Evolutionary conservation across 64 coral and sea anemone species (phyloP).

Genomic region (Montipora efflorescens): DNA sequence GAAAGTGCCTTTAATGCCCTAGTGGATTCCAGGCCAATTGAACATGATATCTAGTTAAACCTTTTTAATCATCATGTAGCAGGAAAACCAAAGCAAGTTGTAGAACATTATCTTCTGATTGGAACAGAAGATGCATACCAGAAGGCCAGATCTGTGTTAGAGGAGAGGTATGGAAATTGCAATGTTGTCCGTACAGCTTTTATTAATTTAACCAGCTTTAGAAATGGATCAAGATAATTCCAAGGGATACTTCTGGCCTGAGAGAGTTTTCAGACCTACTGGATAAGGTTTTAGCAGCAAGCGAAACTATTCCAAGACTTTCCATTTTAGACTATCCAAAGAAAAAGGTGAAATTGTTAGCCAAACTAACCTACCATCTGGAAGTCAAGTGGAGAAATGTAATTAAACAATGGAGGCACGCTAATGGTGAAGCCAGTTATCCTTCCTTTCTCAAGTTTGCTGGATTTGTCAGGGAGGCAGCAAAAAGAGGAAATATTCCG

Average conservation of each 20-base stretch:
- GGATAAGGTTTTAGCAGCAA: constrained; percentile 14
- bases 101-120: constrained; percentile 80
- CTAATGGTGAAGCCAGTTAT: background rate
- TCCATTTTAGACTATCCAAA: constrained; percentile 52
- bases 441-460: background rate
- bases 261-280: constrained; percentile 54
- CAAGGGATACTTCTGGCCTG: background rate
- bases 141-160: background rate
- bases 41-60: constrained; percentile 72
- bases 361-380: background rate
- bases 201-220: constrained; percentile 40
- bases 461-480: background rate
- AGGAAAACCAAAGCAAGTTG: constrained; percentile 68
- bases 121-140: constrained; percentile 13
- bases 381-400: background rate
- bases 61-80: constrained; percentile 67
- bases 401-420: constrained; percentile 6
- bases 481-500: no score
- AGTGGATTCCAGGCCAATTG: constrained; percentile 62
- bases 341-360: constrained; percentile 32
- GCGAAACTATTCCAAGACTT: constrained; percentile 46
- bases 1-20: constrained; percentile 68
- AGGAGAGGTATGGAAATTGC: constrained; percentile 71
- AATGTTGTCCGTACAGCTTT: constrained; percentile 67
- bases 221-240: constrained; percentile 43